These are phyloP conservation scores for Paracanthobrama guichenoti DNA, from an alignment of 2,113 vertebrate species.

Conservation along the genomic window DNA sequence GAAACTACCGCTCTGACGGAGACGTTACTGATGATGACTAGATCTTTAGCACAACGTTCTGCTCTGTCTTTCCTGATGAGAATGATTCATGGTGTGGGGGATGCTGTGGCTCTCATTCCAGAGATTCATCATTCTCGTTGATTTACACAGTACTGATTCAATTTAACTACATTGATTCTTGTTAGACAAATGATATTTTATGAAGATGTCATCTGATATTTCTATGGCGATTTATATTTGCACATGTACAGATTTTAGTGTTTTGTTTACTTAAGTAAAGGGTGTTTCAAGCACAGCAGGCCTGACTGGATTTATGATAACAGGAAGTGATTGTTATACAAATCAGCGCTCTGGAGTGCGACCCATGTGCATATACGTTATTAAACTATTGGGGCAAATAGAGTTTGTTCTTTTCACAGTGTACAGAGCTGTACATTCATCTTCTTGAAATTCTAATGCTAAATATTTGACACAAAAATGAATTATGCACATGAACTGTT, in stretches of 20 bases:
- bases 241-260: conserved; percentile 11
- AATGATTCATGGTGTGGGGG: not conserved
- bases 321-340: not conserved
- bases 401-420: not conserved
- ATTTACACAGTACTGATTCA: not conserved
- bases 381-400: not conserved
- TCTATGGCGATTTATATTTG: not conserved
- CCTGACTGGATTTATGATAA: not conserved
- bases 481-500: not conserved
- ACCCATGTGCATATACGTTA: not conserved
- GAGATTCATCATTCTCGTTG: conserved; percentile 16
- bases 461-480: not conserved
- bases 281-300: too few species aligned
- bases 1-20: conserved; percentile 87
- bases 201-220: not conserved
- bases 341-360: conserved; percentile 28
- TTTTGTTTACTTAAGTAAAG: not conserved
- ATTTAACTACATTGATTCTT: not conserved
- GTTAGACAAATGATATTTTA: not conserved
- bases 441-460: not conserved
- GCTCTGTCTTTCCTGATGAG: not conserved
- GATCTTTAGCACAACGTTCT: not conserved
- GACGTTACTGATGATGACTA: conserved; percentile 90
- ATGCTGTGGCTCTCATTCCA: conserved; percentile 38
- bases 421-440: not conserved